These are phyloP conservation scores for Blennius ocellaris DNA, from an alignment of 2,113 vertebrate genomes.

Conservation along the genomic window DNA sequence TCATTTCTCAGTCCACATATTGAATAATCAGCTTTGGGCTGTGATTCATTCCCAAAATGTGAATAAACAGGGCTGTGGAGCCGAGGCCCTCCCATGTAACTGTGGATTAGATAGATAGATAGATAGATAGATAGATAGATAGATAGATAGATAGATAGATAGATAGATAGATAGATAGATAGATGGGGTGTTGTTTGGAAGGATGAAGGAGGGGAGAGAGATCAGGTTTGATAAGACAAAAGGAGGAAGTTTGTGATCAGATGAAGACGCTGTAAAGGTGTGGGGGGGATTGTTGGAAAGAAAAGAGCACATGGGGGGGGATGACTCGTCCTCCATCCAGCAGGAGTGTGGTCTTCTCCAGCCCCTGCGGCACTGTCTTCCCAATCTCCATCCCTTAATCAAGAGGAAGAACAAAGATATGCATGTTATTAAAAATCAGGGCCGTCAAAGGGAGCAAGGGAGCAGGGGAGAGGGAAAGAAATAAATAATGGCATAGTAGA, in stretches of 20 bases:
- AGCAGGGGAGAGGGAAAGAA: conserved; percentile 57
- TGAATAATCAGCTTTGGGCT: conserved; percentile 1
- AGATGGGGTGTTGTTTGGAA: conserved; percentile 37
- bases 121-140: conserved; percentile 42
- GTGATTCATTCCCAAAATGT: conserved; percentile 19
- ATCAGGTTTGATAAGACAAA: conserved; percentile 3
- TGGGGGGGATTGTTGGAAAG: conserved; percentile 5
- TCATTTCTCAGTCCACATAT: background rate
- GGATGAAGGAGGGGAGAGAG: conserved; percentile 22
- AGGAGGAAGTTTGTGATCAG: conserved; percentile 38
- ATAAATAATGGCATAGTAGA: conserved; percentile 72
- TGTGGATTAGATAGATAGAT: conserved; percentile 9
- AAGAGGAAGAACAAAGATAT: conserved; percentile 68
- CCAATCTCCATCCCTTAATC: conserved; percentile 67
- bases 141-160: conserved; percentile 31
- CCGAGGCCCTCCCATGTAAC: conserved; percentile 7
- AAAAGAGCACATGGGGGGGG: background rate
- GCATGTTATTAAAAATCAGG: conserved; percentile 71
- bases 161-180: conserved; percentile 11
- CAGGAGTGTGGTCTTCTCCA: conserved; percentile 50
- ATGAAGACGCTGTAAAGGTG: conserved; percentile 3
- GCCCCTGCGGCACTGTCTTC: conserved; percentile 51
- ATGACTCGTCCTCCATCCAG: conserved; percentile 39
- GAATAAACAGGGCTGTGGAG: conserved; percentile 23
- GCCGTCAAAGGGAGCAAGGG: conserved; percentile 52